phyloP scores from a whole-genome alignment of 2,888 invertebrate genomes.

The Lysandra coridon region DNA sequence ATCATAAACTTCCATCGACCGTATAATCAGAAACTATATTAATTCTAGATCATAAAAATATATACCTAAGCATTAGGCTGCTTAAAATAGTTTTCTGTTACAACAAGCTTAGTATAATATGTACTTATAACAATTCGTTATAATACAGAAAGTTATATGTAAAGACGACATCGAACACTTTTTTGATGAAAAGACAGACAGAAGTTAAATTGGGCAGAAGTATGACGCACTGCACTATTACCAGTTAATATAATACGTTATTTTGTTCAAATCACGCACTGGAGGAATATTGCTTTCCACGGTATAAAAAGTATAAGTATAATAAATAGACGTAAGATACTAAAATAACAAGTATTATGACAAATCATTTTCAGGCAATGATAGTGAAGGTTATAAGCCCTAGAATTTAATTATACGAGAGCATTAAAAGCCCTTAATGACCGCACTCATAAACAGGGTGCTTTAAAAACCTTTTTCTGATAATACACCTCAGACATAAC shows the following conservation, averaged over 20 bases:
- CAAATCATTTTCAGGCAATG: slow-evolving; percentile 36
- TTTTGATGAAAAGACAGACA: neutral
- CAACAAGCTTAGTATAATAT: neutral
- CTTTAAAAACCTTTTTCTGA: slow-evolving; percentile 37
- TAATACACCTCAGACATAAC: slow-evolving; percentile 3
- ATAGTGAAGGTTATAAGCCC: slow-evolving; percentile 41
- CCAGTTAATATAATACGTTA: too few species aligned
- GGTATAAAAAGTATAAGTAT: neutral
- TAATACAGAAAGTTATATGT: neutral
- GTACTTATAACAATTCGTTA: too few species aligned
- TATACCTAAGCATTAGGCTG: neutral
- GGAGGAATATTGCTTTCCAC: too few species aligned
- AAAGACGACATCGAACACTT: too few species aligned
- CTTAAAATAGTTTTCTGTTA: neutral
- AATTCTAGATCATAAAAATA: neutral
- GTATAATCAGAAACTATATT: neutral
- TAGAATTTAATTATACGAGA: slow-evolving; percentile 43
- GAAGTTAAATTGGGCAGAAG: neutral
- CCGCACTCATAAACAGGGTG: slow-evolving; percentile 40
- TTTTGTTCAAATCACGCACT: too few species aligned
- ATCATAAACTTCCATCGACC: neutral
- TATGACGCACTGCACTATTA: neutral
- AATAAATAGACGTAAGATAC: neutral
- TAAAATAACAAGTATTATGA: neutral
- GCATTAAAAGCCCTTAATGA: slow-evolving; percentile 42